A percentile compares a stretch with the other conserved stretches of the same genome.
These are phyloP conservation scores for Megaceryle torquata DNA, from an alignment of 2,113 vertebrate species.

Conservation along the genomic window DNA sequence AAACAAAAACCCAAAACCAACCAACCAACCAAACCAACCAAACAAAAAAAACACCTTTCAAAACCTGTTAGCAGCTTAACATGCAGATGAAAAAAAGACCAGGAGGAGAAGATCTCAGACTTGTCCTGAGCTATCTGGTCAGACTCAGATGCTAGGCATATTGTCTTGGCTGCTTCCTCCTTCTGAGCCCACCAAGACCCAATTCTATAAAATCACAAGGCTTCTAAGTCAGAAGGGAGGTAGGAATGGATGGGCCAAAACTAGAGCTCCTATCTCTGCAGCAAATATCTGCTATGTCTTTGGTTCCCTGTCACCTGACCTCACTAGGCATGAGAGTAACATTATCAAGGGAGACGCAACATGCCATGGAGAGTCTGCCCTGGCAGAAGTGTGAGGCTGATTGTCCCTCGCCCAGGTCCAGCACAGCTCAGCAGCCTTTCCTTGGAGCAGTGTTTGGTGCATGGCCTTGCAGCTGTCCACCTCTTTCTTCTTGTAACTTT, in stretches of 20 bases:
- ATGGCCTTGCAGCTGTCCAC: not conserved
- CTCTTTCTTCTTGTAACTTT: not conserved
- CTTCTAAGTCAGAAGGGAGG: not conserved
- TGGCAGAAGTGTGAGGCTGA: not conserved
- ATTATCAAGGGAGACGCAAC: not conserved
- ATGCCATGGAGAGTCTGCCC: not conserved
- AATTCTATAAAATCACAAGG: not conserved
- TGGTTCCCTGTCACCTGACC: not conserved
- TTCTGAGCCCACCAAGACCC: not conserved
- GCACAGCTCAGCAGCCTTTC: not conserved
- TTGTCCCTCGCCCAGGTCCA: not conserved
- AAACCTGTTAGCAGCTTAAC: not conserved
- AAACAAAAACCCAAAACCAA: no score
- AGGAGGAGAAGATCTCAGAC: not conserved
- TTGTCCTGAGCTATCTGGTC: not conserved
- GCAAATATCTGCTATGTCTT: not conserved
- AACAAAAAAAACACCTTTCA: not conserved
- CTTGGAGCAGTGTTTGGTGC: not conserved
- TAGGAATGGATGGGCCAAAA: not conserved
- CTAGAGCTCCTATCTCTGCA: not conserved
- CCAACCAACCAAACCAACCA: no score
- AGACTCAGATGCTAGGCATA: not conserved
- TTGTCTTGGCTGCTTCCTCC: not conserved
- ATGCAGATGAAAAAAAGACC: not conserved
- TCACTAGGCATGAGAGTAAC: not conserved